Conservation (phyloP, 2,797 vertebrate species). For the Falco concolor region DNA sequence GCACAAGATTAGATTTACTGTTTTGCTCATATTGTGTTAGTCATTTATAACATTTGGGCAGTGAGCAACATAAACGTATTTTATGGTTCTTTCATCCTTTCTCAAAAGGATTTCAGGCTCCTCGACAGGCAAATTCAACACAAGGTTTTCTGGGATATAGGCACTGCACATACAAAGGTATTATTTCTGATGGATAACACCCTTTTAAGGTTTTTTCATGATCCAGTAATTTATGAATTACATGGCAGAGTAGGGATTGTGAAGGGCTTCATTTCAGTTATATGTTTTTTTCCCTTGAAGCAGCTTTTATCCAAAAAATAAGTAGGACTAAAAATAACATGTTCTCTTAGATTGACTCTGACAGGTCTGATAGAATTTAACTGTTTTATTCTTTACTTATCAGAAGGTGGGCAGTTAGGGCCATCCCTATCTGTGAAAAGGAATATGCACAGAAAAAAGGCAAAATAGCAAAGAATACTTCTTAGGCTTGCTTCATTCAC, state of each 20-base stretch:
- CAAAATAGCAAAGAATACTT: neutral
- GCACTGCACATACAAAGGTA: neutral
- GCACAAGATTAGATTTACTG: constrained; percentile 39
- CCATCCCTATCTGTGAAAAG: neutral
- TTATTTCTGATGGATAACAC: constrained; percentile 17
- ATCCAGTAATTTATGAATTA: constrained; percentile 54
- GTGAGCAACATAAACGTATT: constrained; percentile 30
- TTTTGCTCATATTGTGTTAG: constrained; percentile 19
- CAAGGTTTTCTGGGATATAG: neutral
- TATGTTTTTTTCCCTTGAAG: constrained; percentile 2
- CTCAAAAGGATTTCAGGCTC: neutral
- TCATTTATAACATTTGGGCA: constrained; percentile 26
- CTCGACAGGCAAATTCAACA: neutral
- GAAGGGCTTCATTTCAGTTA: constrained; percentile 32
- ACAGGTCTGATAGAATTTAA: neutral
- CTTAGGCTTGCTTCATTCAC: neutral
- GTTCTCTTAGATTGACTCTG: neutral
- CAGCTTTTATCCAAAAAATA: constrained; percentile 24
- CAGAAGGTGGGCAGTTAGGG: neutral
- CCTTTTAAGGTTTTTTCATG: constrained; percentile 40
- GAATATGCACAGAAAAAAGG: neutral
- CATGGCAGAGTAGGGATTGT: neutral
- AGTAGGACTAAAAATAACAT: constrained; percentile 4
- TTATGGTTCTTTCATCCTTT: constrained; percentile 22
- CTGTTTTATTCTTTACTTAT: neutral